These are phyloP conservation scores for Trissoscelio sp. DNA, from an alignment of 2,888 invertebrate genomes.

Conservation along the genomic window DNA sequence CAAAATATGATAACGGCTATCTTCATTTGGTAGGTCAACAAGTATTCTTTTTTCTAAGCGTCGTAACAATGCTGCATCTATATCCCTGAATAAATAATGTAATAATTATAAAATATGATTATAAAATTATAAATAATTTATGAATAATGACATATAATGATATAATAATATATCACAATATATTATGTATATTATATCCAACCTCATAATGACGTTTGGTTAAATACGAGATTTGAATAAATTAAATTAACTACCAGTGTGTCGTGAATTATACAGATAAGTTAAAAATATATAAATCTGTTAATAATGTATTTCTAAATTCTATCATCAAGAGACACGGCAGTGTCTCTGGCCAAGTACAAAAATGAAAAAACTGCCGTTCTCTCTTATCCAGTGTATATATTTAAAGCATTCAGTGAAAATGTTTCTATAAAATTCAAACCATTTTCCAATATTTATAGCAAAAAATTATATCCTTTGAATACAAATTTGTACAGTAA, in stretches of 20 bases:
- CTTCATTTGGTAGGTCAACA: slow-evolving; percentile 89
- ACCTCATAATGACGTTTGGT: background rate
- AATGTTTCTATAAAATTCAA: too few relatives aligned
- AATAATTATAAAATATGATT: slow-evolving; percentile 8
- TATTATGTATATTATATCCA: too few relatives aligned
- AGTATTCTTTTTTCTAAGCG: slow-evolving; percentile 94
- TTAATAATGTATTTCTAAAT: background rate
- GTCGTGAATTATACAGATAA: background rate
- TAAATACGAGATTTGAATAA: slow-evolving; percentile 17
- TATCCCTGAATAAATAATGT: slow-evolving; percentile 87
- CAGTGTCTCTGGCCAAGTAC: too few relatives aligned
- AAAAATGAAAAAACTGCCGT: too few relatives aligned
- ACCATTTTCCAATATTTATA: too few relatives aligned
- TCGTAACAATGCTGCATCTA: slow-evolving; percentile 94
- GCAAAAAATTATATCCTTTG: too few relatives aligned
- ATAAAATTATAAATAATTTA: background rate
- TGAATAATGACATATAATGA: too few relatives aligned
- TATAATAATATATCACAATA: too few relatives aligned
- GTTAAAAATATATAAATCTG: background rate
- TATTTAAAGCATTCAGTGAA: too few relatives aligned
- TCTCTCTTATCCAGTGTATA: too few relatives aligned
- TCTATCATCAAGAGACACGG: too few relatives aligned
- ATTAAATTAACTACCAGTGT: slow-evolving; percentile 21
- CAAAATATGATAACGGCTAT: slow-evolving; percentile 89
- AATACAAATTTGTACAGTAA: too few relatives aligned